A percentile compares a stretch with the other conserved stretches of the same genome.
Conservation (phyloP, 2,113 vertebrate genomes). For the Muscicapa adusta region DNA sequence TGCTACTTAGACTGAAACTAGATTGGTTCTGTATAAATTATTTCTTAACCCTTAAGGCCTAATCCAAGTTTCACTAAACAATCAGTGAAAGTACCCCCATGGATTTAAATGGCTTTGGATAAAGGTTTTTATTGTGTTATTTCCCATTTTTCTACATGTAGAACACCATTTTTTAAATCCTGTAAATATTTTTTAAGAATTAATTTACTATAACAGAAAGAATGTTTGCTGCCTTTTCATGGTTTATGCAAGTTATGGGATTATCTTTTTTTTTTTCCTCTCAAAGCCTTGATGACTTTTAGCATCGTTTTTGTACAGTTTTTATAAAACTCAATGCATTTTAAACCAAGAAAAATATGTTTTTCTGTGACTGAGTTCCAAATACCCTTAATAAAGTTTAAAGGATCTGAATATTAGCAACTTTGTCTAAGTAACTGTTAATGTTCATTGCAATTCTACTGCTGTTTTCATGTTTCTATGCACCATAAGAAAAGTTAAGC, state of each 20-base stretch:
- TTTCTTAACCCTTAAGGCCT: neutral
- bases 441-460: neutral
- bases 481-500: neutral
- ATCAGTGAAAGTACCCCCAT: neutral
- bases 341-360: neutral
- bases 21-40: neutral
- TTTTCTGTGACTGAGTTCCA: neutral
- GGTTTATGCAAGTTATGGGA: neutral
- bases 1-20: neutral
- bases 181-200: neutral
- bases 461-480: neutral
- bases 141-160: neutral
- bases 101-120: neutral
- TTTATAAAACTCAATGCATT: neutral
- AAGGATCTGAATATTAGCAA: neutral
- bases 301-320: neutral
- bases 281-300: neutral
- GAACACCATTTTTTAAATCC: neutral
- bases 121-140: neutral
- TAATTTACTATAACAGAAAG: neutral
- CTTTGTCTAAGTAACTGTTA: neutral
- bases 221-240: neutral
- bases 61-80: neutral
- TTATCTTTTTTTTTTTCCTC: neutral
- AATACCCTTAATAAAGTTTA: neutral